Conservation (phyloP, 92 coral and sea anemone species). For the Actinostola sp. region DNA sequence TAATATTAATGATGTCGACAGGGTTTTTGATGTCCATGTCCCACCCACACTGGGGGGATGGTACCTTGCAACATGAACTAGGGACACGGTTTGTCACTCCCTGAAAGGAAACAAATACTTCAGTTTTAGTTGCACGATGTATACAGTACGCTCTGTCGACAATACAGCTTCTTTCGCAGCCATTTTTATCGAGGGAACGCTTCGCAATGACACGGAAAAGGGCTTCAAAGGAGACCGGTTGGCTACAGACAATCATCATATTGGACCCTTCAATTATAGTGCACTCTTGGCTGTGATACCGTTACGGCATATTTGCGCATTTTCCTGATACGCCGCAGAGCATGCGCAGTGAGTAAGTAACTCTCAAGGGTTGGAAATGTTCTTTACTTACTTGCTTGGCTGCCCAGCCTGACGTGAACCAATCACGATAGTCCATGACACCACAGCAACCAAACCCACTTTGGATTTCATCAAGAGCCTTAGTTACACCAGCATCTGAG, state of each 20-base stretch:
- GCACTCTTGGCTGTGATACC: no score
- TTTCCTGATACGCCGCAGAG: no score
- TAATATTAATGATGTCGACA: slow-evolving; percentile 89
- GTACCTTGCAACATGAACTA: slow-evolving; percentile 88
- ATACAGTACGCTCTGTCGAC: no score
- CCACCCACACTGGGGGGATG: slow-evolving; percentile 84
- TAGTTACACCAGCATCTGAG: slow-evolving; percentile 67
- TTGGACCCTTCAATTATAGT: no score
- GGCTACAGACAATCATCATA: no score
- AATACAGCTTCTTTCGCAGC: no score
- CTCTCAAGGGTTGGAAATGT: no score
- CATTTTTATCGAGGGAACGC: no score
- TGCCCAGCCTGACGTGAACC: slow-evolving; percentile 96
- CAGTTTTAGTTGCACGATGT: not conserved
- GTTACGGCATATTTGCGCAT: no score
- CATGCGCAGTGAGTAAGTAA: no score
- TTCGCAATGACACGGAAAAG: no score
- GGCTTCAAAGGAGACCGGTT: no score
- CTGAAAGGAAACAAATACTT: slow-evolving; percentile 34
- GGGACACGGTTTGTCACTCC: slow-evolving; percentile 88
- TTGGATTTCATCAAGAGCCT: slow-evolving; percentile 83
- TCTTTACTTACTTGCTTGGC: slow-evolving; percentile 82
- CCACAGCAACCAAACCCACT: slow-evolving; percentile 93
- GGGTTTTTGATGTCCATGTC: slow-evolving; percentile 98
- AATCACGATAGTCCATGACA: slow-evolving; percentile 86